Conservation (phyloP, 2,797 vertebrate genomes). For the Diplodus puntazzo region DNA sequence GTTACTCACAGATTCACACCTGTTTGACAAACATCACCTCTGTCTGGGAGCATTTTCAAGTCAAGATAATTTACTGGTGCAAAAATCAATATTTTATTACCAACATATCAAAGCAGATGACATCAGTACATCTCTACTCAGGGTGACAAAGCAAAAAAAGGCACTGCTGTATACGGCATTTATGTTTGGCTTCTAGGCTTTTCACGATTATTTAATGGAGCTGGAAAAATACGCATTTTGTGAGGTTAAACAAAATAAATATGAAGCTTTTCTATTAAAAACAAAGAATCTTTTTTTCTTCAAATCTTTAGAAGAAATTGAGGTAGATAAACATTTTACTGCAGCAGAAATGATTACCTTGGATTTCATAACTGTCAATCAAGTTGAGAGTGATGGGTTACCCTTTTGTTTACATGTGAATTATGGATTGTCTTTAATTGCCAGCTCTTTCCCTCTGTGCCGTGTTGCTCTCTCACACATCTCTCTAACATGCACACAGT, state of each 20-base stretch:
- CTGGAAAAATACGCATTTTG: too few relatives aligned
- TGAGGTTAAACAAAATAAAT: too few relatives aligned
- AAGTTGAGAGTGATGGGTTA: neutral
- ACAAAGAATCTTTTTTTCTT: too few relatives aligned
- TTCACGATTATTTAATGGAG: too few relatives aligned
- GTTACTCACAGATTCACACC: constrained; percentile 18
- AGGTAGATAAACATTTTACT: neutral
- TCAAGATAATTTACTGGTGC: constrained; percentile 12
- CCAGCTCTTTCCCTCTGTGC: neutral
- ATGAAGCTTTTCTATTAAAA: too few relatives aligned
- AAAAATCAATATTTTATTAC: neutral
- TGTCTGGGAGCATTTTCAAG: neutral
- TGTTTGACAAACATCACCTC: constrained; percentile 32
- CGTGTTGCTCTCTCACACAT: neutral
- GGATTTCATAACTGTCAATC: neutral
- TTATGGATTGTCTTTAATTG: constrained; percentile 23
- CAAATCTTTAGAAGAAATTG: neutral
- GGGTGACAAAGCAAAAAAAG: constrained; percentile 7
- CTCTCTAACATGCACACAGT: constrained; percentile 1
- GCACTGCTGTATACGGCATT: neutral
- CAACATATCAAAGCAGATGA: neutral
- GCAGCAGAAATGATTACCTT: neutral
- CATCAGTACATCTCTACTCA: neutral
- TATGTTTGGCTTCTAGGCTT: neutral
- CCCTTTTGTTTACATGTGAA: neutral